Conservation (phyloP, 1,140 invertebrate species). For the Monomorium pharaonis region DNA sequence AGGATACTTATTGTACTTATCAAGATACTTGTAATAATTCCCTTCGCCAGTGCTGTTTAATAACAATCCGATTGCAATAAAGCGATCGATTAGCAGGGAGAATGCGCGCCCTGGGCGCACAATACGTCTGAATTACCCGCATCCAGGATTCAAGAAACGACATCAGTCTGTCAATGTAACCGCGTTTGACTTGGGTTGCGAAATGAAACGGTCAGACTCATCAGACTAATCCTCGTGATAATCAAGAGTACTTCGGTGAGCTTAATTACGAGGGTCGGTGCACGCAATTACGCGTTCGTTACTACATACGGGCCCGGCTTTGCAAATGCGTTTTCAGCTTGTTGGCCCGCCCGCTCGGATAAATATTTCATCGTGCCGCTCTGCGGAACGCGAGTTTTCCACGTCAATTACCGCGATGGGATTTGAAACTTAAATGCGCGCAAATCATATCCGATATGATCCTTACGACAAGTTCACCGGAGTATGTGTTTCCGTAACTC, state of each 20-base stretch:
- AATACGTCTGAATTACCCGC: slow-evolving; percentile 3
- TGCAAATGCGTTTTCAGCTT: slow-evolving; percentile 41
- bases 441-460: not conserved
- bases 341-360: slow-evolving; percentile 31
- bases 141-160: slow-evolving; percentile 4
- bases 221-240: slow-evolving; percentile 56
- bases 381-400: slow-evolving; percentile 53
- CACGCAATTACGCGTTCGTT: slow-evolving; percentile 42
- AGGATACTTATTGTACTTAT: slow-evolving; percentile 6
- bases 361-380: slow-evolving; percentile 37
- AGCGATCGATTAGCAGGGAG: slow-evolving; percentile 13
- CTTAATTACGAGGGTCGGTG: slow-evolving; percentile 60
- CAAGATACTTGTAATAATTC: not conserved
- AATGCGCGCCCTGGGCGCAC: not conserved
- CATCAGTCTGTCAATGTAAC: not conserved
- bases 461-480: slow-evolving; percentile 14
- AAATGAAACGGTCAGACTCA: slow-evolving; percentile 45
- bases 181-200: slow-evolving; percentile 17
- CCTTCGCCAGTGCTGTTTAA: not conserved
- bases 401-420: slow-evolving; percentile 48
- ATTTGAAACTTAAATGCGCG: slow-evolving; percentile 57
- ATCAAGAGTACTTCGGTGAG: slow-evolving; percentile 43
- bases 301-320: slow-evolving; percentile 10
- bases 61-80: not conserved
- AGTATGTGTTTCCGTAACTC: not conserved